A percentile compares a stretch with the other conserved stretches of the same genome.
Evolutionary conservation across 1,140 invertebrate species (phyloP).

Genomic region (Mamestra configurata): DNA sequence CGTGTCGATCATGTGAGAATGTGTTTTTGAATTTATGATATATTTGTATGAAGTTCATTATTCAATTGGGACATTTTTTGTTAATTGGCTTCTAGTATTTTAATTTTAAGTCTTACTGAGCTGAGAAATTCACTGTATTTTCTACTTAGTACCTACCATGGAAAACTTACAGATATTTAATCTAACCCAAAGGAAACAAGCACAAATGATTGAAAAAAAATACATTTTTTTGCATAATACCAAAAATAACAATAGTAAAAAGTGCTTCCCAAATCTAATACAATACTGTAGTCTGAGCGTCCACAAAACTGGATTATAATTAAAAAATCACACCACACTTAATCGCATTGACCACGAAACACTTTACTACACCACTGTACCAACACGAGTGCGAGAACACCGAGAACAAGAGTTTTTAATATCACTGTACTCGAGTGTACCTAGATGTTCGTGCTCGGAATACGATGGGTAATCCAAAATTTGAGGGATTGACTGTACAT

Average conservation of each 20-base stretch:
- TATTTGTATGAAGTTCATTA: too few relatives aligned
- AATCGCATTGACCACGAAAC: slow-evolving; percentile 13
- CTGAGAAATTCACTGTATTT: too few relatives aligned
- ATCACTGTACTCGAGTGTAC: slow-evolving; percentile 36
- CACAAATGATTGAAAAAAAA: background rate
- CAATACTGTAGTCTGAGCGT: background rate
- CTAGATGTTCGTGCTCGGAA: slow-evolving; percentile 30
- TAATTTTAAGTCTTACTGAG: too few relatives aligned
- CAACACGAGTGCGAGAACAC: background rate
- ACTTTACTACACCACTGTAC: slow-evolving; percentile 26
- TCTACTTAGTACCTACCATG: too few relatives aligned
- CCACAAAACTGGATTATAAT: slow-evolving; percentile 7
- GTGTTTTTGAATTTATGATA: background rate
- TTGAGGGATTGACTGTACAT: slow-evolving; percentile 26
- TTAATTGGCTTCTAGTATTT: too few relatives aligned
- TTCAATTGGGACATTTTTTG: too few relatives aligned
- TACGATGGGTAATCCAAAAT: slow-evolving; percentile 32
- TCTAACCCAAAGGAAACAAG: too few relatives aligned
- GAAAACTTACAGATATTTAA: too few relatives aligned
- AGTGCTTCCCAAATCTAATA: background rate
- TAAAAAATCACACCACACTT: slow-evolving; percentile 16
- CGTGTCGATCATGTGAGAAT: background rate
- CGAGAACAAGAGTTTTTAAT: slow-evolving; percentile 36
- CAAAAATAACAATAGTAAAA: background rate
- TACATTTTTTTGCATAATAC: background rate